Base-by-base conservation (phyloP, 37 sponge, comb jelly and placozoan genomes). In the Sycon ciliatum region DNA sequence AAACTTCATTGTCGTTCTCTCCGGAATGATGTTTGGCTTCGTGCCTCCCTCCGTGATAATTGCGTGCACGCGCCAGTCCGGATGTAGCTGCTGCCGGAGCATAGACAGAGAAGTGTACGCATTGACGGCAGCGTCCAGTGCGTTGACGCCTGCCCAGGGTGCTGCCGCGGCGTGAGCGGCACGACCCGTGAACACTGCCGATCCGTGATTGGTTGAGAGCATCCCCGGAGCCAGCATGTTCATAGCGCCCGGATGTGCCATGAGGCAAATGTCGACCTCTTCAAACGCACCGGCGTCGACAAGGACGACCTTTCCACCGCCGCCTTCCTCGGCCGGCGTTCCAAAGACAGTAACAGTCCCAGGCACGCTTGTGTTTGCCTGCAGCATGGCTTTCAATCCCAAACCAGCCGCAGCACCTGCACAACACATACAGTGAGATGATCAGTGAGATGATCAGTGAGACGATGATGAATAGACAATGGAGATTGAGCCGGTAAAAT, bases 111-210 rank as follows among this genome's bases (percentile, higher is more conserved):
- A 72, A 60, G 37, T 86, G 73, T 93, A 93, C n/a, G 92, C 94
- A 57, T 68, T 56, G 22, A 89, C 94, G 27, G 92, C 91, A 38
- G 94, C 94, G 73, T 93, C 94, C 34, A 93, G 58, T 5, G 94
- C 91, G 73, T 93, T 93, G 65, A 89, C 60, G 18, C 94, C 94
- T 39, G 81, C 84, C 84, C 84, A 83, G 22, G 82, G 82, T 3
- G 32, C 34, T 22, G 72, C 79, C 23, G 84, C 74, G 4, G 84
- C 79, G 34, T 73, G 75, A 11, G 78, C 67, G 11, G 73, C 67
- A 26, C 78, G 67, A 37, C 82, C 82, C 3, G 28, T 39, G 70
- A 40, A 91, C 0, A 65, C 62, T 0, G 84, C 70, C 22, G n/a
- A n/a, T n/a, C n/a, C n/a, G n/a, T n/a, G n/a, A n/a, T n/a, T n/a